A percentile compares a stretch with the other conserved stretches of the same genome.
Conservation (phyloP, 2,113 vertebrate species). For the Regulus satrapa region DNA sequence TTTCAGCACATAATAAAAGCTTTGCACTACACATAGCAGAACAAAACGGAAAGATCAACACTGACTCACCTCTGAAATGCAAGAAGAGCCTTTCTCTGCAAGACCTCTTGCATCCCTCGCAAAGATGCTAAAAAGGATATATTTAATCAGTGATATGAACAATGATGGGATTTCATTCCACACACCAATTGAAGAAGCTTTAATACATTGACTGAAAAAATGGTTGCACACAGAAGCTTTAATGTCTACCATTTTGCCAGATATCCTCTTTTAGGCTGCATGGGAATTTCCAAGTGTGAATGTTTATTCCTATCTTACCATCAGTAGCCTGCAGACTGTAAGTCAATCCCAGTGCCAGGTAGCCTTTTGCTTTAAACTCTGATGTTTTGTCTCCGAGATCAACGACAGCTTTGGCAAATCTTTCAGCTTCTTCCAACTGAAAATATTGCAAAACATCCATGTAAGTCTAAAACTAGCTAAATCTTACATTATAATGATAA, state of each 20-base stretch:
- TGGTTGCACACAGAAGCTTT: not conserved
- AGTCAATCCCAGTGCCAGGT: conserved; percentile 89
- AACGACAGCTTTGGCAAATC: conserved; percentile 90
- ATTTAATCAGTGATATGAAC: conserved; percentile 50
- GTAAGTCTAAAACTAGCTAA: not conserved
- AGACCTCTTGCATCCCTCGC: conserved; percentile 91
- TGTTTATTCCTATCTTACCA: conserved; percentile 73
- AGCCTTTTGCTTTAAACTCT: conserved; percentile 96
- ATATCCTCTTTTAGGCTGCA: not conserved
- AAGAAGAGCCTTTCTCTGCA: conserved; percentile 95
- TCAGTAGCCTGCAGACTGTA: conserved; percentile 98
- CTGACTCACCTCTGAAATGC: conserved; percentile 93
- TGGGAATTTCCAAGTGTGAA: not conserved
- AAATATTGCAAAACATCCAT: conserved; percentile 46
- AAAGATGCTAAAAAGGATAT: conserved; percentile 83
- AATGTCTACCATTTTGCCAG: not conserved
- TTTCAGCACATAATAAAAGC: conserved; percentile 16
- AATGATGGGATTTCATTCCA: not conserved
- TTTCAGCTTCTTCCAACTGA: conserved; percentile 95
- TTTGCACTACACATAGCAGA: conserved; percentile 48
- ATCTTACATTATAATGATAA: not conserved
- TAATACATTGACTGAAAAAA: not conserved
- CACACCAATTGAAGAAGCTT: not conserved
- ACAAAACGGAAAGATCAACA: conserved; percentile 64
- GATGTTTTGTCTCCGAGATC: conserved; percentile 92